These are phyloP conservation scores for Apogon talboti DNA, from an alignment of 2,797 vertebrate species.

Conservation along the genomic window DNA sequence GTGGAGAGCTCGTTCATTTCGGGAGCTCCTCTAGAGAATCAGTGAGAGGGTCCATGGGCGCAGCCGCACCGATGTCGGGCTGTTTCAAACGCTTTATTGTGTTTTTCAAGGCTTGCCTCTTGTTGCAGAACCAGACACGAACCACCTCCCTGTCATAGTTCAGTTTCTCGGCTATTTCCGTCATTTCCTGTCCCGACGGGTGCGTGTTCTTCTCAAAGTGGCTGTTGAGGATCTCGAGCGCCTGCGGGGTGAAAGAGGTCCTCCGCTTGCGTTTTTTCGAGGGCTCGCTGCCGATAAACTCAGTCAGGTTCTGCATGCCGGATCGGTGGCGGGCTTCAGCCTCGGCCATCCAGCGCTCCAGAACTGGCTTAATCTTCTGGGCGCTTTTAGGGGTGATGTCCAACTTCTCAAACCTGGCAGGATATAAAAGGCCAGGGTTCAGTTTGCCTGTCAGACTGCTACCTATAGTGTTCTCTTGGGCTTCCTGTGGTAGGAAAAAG, in stretches of 20 bases:
- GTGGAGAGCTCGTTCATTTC: constrained; percentile 75
- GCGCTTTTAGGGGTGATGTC: constrained; percentile 99
- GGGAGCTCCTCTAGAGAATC: constrained; percentile 96
- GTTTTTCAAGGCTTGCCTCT: constrained; percentile 99
- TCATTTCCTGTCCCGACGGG: constrained; percentile 99
- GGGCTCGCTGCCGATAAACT: constrained; percentile 99
- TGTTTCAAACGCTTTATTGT: constrained; percentile 99
- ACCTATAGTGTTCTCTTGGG: constrained; percentile 99
- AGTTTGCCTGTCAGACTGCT: constrained; percentile 99
- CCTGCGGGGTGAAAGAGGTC: constrained; percentile 99
- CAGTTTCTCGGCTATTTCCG: constrained; percentile 99
- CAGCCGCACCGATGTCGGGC: constrained; percentile 88
- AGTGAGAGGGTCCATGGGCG: constrained; percentile 92
- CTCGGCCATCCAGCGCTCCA: constrained; percentile 99
- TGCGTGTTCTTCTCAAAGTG: constrained; percentile 99
- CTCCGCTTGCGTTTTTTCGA: constrained; percentile 99
- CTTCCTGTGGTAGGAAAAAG: constrained; percentile 99
- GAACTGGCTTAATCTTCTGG: constrained; percentile 99
- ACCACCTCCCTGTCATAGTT: constrained; percentile 99
- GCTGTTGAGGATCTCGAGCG: constrained; percentile 99
- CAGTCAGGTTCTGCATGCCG: constrained; percentile 99
- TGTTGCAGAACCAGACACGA: constrained; percentile 99
- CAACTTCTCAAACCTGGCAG: constrained; percentile 99
- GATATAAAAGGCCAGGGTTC: constrained; percentile 99
- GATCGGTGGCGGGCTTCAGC: constrained; percentile 99